Evolutionary conservation across 2,888 invertebrate species (phyloP).

Genomic region (Cyaniris semiargus): DNA sequence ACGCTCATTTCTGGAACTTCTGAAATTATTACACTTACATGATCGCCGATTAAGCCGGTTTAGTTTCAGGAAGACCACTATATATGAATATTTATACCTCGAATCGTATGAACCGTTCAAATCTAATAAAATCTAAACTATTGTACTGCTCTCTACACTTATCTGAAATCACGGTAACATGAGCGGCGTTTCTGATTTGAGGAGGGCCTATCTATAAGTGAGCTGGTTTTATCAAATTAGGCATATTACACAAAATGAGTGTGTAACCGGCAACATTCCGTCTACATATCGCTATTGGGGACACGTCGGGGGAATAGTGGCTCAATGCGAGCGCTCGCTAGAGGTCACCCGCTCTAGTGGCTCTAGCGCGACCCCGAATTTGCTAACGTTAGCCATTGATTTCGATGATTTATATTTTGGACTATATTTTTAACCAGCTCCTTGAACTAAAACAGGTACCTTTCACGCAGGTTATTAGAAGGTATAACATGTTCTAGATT

Average conservation of each 20-base stretch:
- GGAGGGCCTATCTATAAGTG: neutral
- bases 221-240: slow-evolving; percentile 47
- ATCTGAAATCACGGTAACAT: neutral
- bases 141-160: no score
- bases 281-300: slow-evolving; percentile 75
- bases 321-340: slow-evolving; percentile 57
- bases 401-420: slow-evolving; percentile 23
- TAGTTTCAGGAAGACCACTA: no score
- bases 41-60: no score
- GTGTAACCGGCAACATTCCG: slow-evolving; percentile 65
- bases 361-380: slow-evolving; percentile 70
- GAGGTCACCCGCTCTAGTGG: slow-evolving; percentile 74
- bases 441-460: neutral
- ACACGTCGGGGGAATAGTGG: slow-evolving; percentile 77
- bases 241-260: slow-evolving; percentile 69
- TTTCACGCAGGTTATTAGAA: no score
- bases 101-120: no score
- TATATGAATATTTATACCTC: no score
- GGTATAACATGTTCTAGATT: no score
- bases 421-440: neutral
- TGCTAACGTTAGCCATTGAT: slow-evolving; percentile 10
- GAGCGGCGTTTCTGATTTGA: neutral
- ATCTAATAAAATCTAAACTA: no score
- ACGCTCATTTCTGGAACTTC: no score
- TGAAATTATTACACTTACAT: no score